Conservation (phyloP, 1,140 invertebrate genomes). For the Drosophila nikananu region DNA sequence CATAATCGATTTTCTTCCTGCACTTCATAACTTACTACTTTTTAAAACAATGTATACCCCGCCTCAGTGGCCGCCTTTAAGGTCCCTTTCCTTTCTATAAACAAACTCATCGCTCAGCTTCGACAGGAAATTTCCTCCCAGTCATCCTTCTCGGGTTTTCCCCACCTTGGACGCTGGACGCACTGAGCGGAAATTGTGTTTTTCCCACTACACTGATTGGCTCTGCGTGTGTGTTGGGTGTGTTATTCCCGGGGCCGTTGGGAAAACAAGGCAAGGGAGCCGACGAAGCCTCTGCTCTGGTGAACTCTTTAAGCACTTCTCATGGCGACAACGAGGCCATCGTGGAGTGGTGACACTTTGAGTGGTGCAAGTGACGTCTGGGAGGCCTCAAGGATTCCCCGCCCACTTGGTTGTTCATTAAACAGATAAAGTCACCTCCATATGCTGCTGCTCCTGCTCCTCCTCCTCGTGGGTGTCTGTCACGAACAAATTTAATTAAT, state of each 20-base stretch:
- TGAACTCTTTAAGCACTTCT: slow-evolving; percentile 47
- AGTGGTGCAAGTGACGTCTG: slow-evolving; percentile 23
- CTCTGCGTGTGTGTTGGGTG: slow-evolving; percentile 6
- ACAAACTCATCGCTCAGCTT: slow-evolving; percentile 11
- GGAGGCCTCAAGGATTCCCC: slow-evolving; percentile 33
- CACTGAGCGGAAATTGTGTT: slow-evolving; percentile 47
- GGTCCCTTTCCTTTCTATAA: slow-evolving; percentile 5
- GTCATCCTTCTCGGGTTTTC: no score
- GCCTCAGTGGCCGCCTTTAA: slow-evolving; percentile 10
- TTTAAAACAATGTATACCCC: slow-evolving; percentile 31
- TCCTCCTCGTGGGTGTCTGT: neutral
- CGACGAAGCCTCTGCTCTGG: slow-evolving; percentile 24
- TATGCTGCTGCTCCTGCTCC: slow-evolving; percentile 4
- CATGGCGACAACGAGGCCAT: slow-evolving; percentile 37
- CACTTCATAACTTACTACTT: slow-evolving; percentile 20
- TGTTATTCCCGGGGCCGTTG: slow-evolving; percentile 31
- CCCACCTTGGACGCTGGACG: slow-evolving; percentile 39
- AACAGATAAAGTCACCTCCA: slow-evolving; percentile 17
- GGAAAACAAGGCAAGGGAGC: slow-evolving; percentile 49
- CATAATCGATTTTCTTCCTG: slow-evolving; percentile 4
- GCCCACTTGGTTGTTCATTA: slow-evolving; percentile 45
- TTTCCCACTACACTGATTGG: slow-evolving; percentile 43
- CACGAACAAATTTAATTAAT: slow-evolving; percentile 58
- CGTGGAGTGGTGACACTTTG: slow-evolving; percentile 29
- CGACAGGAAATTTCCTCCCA: neutral